Evolutionary conservation across 2,113 vertebrate species (phyloP), one percentile per base, ranked within the genome.

Genomic region (Syngnathus floridae): DNA sequence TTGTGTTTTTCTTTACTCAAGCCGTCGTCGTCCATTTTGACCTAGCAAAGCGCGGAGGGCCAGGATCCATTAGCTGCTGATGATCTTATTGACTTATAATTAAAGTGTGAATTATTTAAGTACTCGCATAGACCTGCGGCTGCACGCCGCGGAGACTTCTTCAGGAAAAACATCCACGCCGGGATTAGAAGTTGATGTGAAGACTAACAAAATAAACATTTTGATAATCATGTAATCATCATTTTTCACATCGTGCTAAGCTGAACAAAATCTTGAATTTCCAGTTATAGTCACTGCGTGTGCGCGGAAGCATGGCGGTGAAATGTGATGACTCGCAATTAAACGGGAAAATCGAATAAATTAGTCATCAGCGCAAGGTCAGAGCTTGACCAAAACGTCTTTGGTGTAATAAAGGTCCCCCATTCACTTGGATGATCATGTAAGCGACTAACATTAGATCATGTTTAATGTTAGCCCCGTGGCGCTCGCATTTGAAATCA

Each of bases 11-110:
- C 17, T 64, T 41, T 5, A 38, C 62, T 38, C 54, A 67, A 46
- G 63, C 64, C 56, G 66, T 70, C 56, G 66, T 70, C 38, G 71
- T 74, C 77, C 77, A 74, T 77, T 56, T 65, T 36, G 17, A 21
- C 64, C 57, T 19, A 72, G 75, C 40, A 65, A 76, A 74, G 63
- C 48, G 49, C 37, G 55, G 60, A 5, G 38, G 41, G 62, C 66
- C 69, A 62, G 66, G 43, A 86, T 74, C 70, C 69, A 84, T 86
- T 69, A 70, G 59, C 71, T 73, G 68, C 74, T 82, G 83, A 78
- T 83, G 74, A 81, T 40, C 63, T 48, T 81, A 89, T 85, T 79
- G 86, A 86, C 66, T 83, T 48, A 70, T 84, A 81, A 87, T 86
- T 85, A 81, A 72, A 67, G 52, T 57, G 70, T 78, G 69, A 86